Conservation (phyloP, 2,888 invertebrate genomes). For the Orchestes rusci region DNA sequence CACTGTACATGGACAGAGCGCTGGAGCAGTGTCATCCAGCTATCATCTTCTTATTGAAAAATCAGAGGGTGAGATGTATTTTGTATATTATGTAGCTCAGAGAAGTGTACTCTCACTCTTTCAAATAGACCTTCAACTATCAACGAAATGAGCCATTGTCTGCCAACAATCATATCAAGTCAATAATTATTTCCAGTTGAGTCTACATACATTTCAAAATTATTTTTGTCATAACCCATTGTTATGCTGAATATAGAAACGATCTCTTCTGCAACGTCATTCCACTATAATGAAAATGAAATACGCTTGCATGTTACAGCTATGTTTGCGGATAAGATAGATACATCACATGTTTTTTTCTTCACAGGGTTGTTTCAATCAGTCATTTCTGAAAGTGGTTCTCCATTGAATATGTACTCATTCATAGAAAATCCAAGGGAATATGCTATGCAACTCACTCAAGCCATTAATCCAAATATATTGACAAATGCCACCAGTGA, state of each 20-base stretch:
- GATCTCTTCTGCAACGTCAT: no score
- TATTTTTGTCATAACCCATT: no score
- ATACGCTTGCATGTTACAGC: background rate
- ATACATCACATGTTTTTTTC: no score
- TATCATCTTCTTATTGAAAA: constrained; percentile 13
- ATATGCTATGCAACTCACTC: constrained; percentile 13
- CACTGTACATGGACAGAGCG: constrained; percentile 16
- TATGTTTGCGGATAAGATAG: background rate
- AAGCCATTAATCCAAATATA: constrained; percentile 12
- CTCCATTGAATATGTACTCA: constrained; percentile 16
- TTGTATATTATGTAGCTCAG: no score
- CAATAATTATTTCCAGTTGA: no score
- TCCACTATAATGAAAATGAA: background rate
- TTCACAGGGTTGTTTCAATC: constrained; percentile 12
- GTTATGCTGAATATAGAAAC: no score
- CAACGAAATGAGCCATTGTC: no score
- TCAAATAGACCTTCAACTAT: no score
- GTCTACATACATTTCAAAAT: no score
- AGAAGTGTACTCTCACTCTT: no score
- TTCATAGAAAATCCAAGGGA: constrained; percentile 15
- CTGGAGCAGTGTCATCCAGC: constrained; percentile 14
- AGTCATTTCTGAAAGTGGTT: constrained; percentile 16
- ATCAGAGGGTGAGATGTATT: constrained; percentile 11
- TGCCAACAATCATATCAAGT: no score
- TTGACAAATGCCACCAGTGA: constrained; percentile 9